These are phyloP conservation scores for Dromaius novaehollandiae DNA, from an alignment of 2,113 vertebrate genomes.

Conservation along the genomic window DNA sequence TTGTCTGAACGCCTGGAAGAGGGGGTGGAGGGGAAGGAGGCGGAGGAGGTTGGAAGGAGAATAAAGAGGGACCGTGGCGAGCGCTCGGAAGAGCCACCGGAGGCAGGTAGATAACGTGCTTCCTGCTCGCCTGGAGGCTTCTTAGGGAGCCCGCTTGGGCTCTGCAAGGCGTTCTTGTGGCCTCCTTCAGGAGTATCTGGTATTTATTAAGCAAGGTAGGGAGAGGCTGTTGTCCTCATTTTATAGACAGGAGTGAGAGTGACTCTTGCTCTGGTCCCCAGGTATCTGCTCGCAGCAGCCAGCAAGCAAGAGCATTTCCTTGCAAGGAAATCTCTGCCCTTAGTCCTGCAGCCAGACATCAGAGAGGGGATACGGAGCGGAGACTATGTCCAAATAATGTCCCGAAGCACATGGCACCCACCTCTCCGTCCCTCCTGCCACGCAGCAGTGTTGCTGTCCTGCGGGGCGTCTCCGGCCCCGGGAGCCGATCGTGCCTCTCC, in stretches of 20 bases:
- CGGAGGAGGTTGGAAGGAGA: neutral
- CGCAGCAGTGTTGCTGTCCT: accelerated
- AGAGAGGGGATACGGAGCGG: neutral
- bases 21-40: neutral
- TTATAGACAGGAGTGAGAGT: neutral
- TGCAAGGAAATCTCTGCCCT: neutral
- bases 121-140: neutral
- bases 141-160: neutral
- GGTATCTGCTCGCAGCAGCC: accelerated
- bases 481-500: neutral
- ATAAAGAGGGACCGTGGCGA: accelerated
- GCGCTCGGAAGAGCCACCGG: accelerated
- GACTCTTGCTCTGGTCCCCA: neutral
- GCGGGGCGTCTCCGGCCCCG: accelerated
- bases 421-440: neutral
- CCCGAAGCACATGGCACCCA: neutral
- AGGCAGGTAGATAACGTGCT: neutral
- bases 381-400: neutral
- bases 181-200: neutral
- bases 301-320: neutral
- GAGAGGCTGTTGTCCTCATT: neutral
- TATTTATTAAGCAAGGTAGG: neutral
- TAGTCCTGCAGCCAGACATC: neutral
- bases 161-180: neutral
- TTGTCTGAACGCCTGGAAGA: neutral